Evolutionary conservation across 2,888 invertebrate genomes (phyloP), one percentile per base, ranked within the genome.

Genomic region (Caenorhabditis wallacei): DNA sequence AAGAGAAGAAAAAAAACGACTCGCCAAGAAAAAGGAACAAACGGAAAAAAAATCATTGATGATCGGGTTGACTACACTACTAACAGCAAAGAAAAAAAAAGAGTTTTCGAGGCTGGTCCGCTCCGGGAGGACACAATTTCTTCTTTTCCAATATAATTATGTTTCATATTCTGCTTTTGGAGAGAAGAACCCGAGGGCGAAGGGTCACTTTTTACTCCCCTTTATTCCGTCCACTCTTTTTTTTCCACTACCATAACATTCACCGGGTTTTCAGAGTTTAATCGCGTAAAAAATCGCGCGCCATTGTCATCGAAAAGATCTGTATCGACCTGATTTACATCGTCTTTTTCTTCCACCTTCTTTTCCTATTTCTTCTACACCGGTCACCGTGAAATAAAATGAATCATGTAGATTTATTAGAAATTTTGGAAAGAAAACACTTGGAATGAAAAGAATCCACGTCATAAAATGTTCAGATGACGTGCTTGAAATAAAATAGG

Each of bases 231-330:
- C n/a, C n/a, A 11, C 3, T 30, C 30, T 30, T 30, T 30, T 30
- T 30, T 8, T 30, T n/a, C 53, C 30, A 53, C 46, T n/a, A 56
- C 48, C 48, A 30, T 30, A 48, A 30, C 56, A 57, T 22, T 56
- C 8, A 1, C 46, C 64, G 53, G 30, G 24, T 63, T 72, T 63
- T 72, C 46, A 53, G 69, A 26, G 74, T 76, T 75, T 76, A 76
- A 76, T 76, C 76, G 68, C 76, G 69, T 53, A 76, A 76, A 76
- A 76, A 76, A 76, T 76, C 76, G 51, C 75, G 59, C 66, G 64
- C 51, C 54, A 37, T 53, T 40, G 16, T 22, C 61, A 63, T 37
- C 30, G 30, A 59, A 35, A 53, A 57, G 76, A 76, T 76, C 22
- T 26, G 7, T 76, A 76, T 76, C 76, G 66, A n/a, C 30, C 66